Base-by-base conservation (phyloP, 2,113 vertebrate species). In the Meleagris gallopavo region DNA sequence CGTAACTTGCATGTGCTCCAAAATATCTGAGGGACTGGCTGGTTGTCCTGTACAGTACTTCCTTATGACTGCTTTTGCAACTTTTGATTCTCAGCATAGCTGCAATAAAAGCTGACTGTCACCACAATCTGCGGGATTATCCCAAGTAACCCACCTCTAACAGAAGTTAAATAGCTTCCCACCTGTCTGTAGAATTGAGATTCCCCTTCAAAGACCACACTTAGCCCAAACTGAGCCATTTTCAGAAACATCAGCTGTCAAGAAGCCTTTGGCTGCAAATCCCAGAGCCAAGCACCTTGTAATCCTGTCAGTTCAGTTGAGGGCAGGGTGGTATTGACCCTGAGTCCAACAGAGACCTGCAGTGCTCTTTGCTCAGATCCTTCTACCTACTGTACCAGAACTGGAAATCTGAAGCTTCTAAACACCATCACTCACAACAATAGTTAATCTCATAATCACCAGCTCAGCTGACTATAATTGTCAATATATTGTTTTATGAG, bases 361-460 rank as follows among this genome's bases (percentile, higher is more conserved):
- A 58, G 19, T 0, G 0, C 4, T 58, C 45, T 70, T 57, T 40
- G 24, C 40, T 82, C 27, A 84, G 48, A 83, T 92, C 32, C 64
- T 92, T 54, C 73, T 74, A 29, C 62, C 65, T 25, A 29, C 4
- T 52, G 60, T 60, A 65, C 22, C 16, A 73, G 46, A 71, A 34
- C 38, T 79, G 75, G 50, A 83, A 93, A 73, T 19, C 32, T 64
- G 75, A 79, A 74, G 29, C 79, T 83, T 32, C 34, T 86, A 46
- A 88, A 83, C 13, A 18, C 36, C 64, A 91, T 76, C 58, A 52
- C 27, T 83, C 86, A 84, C 61, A 76, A 77, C 57, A 85, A 81
- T 89, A 95, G 90, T 93, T 96, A 94, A 94, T 94, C 77, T 95
- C 25, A 8, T 94, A 92, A 96, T 93, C 95, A 95, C 71, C 40